A percentile compares a stretch with the other conserved stretches of the same genome.
Conservation (phyloP, 2,797 vertebrate genomes). For the Falco naumanni region DNA sequence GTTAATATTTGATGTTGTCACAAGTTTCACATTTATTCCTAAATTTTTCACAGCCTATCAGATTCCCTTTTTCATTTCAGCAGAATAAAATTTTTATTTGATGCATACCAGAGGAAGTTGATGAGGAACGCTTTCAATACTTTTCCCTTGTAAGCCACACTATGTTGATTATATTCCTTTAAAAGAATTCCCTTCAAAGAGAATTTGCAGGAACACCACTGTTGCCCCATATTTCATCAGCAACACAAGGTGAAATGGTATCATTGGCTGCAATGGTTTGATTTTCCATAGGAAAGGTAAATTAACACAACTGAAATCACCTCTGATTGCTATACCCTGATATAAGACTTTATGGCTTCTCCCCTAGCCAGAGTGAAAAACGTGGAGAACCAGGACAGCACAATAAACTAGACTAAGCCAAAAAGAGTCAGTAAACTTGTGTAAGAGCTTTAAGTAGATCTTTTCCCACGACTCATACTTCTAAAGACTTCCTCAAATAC, state of each 20-base stretch:
- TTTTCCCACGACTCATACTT: background rate
- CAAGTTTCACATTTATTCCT: background rate
- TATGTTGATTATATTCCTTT: background rate
- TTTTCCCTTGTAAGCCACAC: background rate
- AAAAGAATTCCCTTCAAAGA: background rate
- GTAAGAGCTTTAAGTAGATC: background rate
- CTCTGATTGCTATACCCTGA: background rate
- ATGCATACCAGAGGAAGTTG: background rate
- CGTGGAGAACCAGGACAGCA: background rate
- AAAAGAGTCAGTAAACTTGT: background rate
- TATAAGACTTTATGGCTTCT: background rate
- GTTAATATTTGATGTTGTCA: background rate
- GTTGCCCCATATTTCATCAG: background rate
- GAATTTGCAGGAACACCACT: background rate
- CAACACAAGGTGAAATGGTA: background rate
- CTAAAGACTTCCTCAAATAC: background rate
- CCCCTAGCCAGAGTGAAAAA: background rate
- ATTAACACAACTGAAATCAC: background rate
- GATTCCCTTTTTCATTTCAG: background rate
- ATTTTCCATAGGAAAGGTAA: background rate
- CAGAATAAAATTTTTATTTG: background rate
- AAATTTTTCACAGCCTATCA: background rate
- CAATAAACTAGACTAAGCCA: background rate
- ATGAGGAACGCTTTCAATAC: background rate
- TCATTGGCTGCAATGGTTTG: background rate